phyloP scores from a whole-genome alignment of 2,113 vertebrate genomes.

The Channa argus region DNA sequence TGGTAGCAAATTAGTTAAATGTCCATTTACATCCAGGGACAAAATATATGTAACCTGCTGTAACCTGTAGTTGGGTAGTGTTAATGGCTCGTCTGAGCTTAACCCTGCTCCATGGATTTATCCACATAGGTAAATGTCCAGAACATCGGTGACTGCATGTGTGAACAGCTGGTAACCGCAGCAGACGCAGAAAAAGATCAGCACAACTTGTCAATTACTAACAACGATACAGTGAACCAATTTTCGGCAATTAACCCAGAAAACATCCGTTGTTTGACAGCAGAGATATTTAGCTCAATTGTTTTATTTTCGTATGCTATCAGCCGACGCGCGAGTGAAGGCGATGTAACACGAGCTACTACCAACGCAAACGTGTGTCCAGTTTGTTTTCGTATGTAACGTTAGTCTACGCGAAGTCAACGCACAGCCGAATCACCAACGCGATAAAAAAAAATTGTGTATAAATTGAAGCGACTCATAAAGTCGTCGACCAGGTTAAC shows the following conservation, averaged over 20 bases:
- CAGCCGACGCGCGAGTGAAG: background rate
- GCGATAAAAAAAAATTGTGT: background rate
- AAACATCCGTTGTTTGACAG: too few species aligned
- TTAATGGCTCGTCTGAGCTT: slow-evolving; percentile 1
- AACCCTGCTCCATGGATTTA: slow-evolving; percentile 73
- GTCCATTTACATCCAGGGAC: background rate
- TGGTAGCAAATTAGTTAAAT: background rate
- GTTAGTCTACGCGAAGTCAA: background rate
- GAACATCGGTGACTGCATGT: slow-evolving; percentile 33
- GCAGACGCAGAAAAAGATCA: background rate
- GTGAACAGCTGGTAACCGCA: background rate
- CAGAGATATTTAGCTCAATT: background rate
- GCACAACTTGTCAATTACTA: background rate
- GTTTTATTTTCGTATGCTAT: background rate
- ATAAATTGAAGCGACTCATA: background rate
- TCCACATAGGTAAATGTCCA: slow-evolving; percentile 45
- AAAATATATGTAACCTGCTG: background rate
- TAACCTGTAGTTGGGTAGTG: background rate
- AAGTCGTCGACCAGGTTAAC: background rate
- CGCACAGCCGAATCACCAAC: background rate
- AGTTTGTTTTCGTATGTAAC: background rate
- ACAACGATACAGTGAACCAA: background rate
- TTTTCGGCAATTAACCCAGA: too few species aligned
- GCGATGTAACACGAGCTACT: background rate
- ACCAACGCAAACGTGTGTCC: background rate